These are phyloP conservation scores for Hoplodrina blanda DNA, from an alignment of 2,888 invertebrate genomes.

Conservation along the genomic window DNA sequence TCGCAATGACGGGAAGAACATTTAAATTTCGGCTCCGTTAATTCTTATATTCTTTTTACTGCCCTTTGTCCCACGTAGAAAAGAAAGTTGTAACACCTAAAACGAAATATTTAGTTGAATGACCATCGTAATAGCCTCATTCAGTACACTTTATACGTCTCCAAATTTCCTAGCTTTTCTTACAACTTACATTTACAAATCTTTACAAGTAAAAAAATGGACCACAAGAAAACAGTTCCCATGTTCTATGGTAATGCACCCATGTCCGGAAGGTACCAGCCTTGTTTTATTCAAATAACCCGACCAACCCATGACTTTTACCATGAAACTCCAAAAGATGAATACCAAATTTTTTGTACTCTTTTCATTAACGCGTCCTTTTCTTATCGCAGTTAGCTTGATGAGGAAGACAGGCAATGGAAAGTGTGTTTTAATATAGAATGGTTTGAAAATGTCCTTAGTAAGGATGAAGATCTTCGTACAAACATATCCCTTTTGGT, in stretches of 20 bases:
- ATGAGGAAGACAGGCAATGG: constrained; percentile 26
- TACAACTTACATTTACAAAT: constrained; percentile 47
- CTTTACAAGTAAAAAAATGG: constrained; percentile 58
- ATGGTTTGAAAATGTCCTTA: neutral
- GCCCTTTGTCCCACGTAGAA: neutral
- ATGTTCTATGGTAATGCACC: constrained; percentile 74
- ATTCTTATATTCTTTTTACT: constrained; percentile 19
- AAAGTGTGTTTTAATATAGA: neutral
- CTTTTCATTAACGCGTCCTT: constrained; percentile 32
- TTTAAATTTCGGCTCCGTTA: neutral
- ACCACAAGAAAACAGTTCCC: constrained; percentile 63
- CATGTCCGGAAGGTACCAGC: constrained; percentile 75
- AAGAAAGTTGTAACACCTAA: constrained; percentile 19
- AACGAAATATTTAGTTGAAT: constrained; percentile 37
- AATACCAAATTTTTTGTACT: neutral
- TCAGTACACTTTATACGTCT: neutral
- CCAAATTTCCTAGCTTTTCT: constrained; percentile 29
- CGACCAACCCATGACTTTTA: constrained; percentile 76
- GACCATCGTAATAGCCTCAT: constrained; percentile 26
- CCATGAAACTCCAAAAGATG: constrained; percentile 12
- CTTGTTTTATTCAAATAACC: constrained; percentile 80
- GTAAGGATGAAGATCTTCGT: constrained; percentile 61
- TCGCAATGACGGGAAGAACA: no score
- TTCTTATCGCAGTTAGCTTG: neutral
- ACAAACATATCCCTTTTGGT: constrained; percentile 66